Evolutionary conservation across 1,140 invertebrate genomes (phyloP), one percentile per base, ranked within the genome.

Genomic region (Drosophila lacertosa): DNA sequence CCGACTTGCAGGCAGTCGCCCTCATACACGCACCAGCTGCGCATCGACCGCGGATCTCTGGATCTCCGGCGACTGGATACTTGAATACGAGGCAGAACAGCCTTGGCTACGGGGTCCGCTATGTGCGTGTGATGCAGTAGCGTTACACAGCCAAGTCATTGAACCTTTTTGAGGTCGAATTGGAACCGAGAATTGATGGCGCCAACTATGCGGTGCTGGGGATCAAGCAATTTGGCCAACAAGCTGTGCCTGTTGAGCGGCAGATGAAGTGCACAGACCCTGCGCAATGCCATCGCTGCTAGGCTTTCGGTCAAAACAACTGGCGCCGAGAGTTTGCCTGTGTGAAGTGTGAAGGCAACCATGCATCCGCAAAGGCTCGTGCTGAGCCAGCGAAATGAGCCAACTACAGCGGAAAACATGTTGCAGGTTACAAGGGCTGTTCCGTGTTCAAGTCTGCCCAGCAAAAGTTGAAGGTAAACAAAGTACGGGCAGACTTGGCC

Each of bases 401-500:
- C 0, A 40, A 60, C 7, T 60, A 33, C 18, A 4, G 5, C 1
- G 9, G 20, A 1, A 2, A 13, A 11, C 57, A 60, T 13, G 15
- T 47, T 10, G 44, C 33, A 4, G 39, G 44, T 10, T 40, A 63
- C 9, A 51, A 53, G 11, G 59, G 59, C 0, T 63, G 59, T 11
- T 15, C 59, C 0, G 13, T n/a, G 0, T 63, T 20, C 10, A 63
- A 63, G 13, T 7, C n/a, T 10, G 29, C 26, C 6, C 5, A 29
- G 6, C 6, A 29, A 29, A 29, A 7, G 6, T 2, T 29, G 0
- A 29, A 29, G 9, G 26, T 9, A 2, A 29, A 29, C 9, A 29
- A 29, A 29, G 6, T 29, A 7, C 26, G 26, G 2, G 26, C 26
- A 9, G 26, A 29, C 6, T 29, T 29, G 9, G 24, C 6, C 6